Base-by-base conservation (phyloP, 2,797 vertebrate species). In the Clangula hyemalis region DNA sequence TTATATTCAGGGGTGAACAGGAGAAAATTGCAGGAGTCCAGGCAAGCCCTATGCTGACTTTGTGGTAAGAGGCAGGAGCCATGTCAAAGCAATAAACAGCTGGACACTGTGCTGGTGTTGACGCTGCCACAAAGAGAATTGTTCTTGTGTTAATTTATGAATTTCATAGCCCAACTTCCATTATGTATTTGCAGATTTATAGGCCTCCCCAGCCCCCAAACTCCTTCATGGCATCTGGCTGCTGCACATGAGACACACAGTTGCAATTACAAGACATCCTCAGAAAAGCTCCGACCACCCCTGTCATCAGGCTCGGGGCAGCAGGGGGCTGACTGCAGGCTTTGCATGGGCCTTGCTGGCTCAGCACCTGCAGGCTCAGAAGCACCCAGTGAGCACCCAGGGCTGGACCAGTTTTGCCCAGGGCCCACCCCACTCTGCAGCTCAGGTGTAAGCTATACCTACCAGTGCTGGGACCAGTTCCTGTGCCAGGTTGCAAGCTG, bases 81-180 rank as follows among this genome's bases (percentile, higher is more conserved):
- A 13, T 47, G 88, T 18, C 2, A 2, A 69, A 78, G 66, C 6
- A 79, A 89, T 78, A 86, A 95, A 86, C 73, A 91, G 90, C 87
- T 72, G 80, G 84, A 69, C 0, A 1, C 91, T 73, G 71, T 47
- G 76, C 76, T 62, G 88, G 51, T 0, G 0, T 66, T 91, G 87
- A 82, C 34, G 58, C 80, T 94, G 73, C 65, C 2, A 0, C 79
- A 12, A 8, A 78, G 85, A 90, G 85, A 95, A 77, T 75, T 90
- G 75, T 88, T 78, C 41, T 77, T 19, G 6, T 56, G 47, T 69
- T 89, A 85, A 90, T 89, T 75, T 89, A 34, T 38, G 81, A 69
- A 89, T 95, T 95, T 87, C 94, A 89, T 36, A 92, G 86, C 74
- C 92, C 88, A 79, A 49, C 60, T 68, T 84, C 90, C 80, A 93